Evolutionary conservation across 2,888 invertebrate species (phyloP).

Genomic region (Antheraea assamensis): DNA sequence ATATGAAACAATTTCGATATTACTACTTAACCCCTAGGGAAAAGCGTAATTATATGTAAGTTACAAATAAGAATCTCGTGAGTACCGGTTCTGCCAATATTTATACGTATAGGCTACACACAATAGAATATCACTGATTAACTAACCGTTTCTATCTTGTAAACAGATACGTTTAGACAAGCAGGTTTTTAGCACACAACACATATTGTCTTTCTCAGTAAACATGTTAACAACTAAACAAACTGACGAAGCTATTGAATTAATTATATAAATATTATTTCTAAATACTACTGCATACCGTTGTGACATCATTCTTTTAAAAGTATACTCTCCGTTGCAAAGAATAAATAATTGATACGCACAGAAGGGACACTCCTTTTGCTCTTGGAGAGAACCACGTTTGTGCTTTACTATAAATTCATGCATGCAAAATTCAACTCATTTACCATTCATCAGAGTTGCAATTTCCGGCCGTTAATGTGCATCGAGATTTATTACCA

Average conservation of each 20-base stretch:
- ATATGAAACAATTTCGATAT: too few relatives aligned
- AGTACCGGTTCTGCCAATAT: too few relatives aligned
- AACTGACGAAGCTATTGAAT: neutral
- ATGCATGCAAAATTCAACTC: neutral
- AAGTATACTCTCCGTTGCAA: neutral
- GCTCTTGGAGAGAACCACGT: neutral
- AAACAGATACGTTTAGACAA: neutral
- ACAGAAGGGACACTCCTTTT: neutral
- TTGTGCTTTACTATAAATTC: neutral
- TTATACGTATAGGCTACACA: too few relatives aligned
- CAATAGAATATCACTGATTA: too few relatives aligned
- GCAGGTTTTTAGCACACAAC: neutral
- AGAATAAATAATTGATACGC: neutral
- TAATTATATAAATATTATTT: constrained; percentile 1
- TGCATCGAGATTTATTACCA: too few relatives aligned
- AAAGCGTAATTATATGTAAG: too few relatives aligned
- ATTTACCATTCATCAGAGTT: neutral
- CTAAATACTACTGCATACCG: neutral
- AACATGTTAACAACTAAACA: neutral
- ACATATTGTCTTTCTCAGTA: neutral
- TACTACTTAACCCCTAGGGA: too few relatives aligned
- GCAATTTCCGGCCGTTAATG: too few relatives aligned
- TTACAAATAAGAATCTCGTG: too few relatives aligned
- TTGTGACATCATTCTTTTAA: neutral
- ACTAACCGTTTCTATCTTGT: too few relatives aligned